These are phyloP conservation scores for Polymixis flavicincta DNA, from an alignment of 2,888 invertebrate species.

Conservation along the genomic window DNA sequence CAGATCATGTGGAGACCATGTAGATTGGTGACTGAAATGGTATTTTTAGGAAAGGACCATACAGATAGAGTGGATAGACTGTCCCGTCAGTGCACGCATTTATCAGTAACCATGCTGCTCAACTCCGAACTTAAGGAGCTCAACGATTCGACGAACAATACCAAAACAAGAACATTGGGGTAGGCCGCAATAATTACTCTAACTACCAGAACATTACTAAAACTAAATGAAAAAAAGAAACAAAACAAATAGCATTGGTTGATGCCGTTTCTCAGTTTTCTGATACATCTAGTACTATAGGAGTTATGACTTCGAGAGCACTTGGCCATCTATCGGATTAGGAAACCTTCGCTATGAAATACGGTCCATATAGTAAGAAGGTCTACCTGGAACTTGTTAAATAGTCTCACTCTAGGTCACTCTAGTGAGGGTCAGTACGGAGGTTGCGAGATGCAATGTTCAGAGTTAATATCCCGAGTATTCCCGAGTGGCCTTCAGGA, in stretches of 20 bases:
- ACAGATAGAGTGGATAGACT: too few relatives aligned
- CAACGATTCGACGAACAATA: too few relatives aligned
- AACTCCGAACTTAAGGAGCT: too few relatives aligned
- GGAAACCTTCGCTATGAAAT: constrained; percentile 9
- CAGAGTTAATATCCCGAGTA: constrained; percentile 17
- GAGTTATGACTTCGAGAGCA: background rate
- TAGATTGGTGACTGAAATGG: too few relatives aligned
- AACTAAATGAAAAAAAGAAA: too few relatives aligned
- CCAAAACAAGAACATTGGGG: too few relatives aligned
- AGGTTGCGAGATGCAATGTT: constrained; percentile 37
- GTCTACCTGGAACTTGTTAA: constrained; percentile 15
- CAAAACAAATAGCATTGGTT: background rate
- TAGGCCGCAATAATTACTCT: too few relatives aligned
- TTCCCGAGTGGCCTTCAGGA: constrained; percentile 31
- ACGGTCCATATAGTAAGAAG: background rate
- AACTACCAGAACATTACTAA: too few relatives aligned
- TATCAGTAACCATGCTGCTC: too few relatives aligned
- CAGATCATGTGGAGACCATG: too few relatives aligned
- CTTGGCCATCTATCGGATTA: constrained; percentile 14
- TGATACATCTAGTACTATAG: background rate
- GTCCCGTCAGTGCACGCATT: too few relatives aligned
- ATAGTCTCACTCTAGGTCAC: constrained; percentile 41
- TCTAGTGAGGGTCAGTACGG: constrained; percentile 22
- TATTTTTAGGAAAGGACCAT: too few relatives aligned
- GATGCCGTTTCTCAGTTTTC: background rate